Evolutionary conservation across 2,888 invertebrate genomes (phyloP), one percentile per base, ranked within the genome.

Genomic region (Oscheius sp.): DNA sequence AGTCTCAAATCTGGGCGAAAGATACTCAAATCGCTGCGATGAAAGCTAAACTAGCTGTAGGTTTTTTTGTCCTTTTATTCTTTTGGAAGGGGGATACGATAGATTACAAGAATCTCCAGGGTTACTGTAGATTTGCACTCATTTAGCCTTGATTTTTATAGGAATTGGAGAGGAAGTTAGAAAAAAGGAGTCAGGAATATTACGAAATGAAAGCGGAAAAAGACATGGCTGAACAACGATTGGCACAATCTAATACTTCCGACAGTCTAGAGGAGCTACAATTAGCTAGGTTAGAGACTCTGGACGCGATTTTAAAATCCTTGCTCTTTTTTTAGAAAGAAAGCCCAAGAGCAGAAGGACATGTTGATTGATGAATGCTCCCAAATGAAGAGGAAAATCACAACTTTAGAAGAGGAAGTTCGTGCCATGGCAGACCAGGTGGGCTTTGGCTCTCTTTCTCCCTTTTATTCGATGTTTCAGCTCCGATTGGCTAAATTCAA

Each of bases 401-500:
- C 70, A 5, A 70, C 66, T 23, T 29, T 76, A 17, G 80, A 80
- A 52, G 80, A 80, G 33, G 76, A 80, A 42, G 66, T 76, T 17
- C 70, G 76, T 17, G 75, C 80, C 27, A 74, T 80, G 74, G 72
- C 73, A 27, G 80, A 80, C 31, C 80, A 79, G 61, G 65, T 78
- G 23, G n/a, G 8, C 46, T 10, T 17, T 8, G 3, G n/a, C 2
- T 29, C 20, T 29, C 12, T 37, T 3, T 20, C 37, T 39, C 8
- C 5, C 25, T 61, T 25, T 8, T n/a, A n/a, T 34, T 50, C 29
- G 27, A 25, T 64, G 6, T 53, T 64, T 33, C 88, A 89, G 78
- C 64, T 88, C 66, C 87, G 87, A 72, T 75, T 87, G 46, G 82
- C 87, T n/a, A 88, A 87, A 75, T 82, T 82, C 34, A 87, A 85